phyloP scores from a whole-genome alignment of 2,888 invertebrate species.

The Matsumyia berberina region DNA sequence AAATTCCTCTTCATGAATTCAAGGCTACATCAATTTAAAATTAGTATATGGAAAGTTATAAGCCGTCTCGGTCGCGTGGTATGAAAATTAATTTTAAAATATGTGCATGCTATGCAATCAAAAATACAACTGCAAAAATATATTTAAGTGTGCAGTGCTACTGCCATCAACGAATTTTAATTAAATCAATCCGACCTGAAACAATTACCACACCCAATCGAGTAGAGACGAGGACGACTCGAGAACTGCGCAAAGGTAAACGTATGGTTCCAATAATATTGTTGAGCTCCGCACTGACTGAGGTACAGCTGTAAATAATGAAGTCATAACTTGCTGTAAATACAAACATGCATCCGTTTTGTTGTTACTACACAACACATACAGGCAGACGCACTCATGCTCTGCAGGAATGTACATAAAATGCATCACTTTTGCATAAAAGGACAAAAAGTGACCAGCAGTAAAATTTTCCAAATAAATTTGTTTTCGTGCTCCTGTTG shows the following conservation, averaged over 20 bases:
- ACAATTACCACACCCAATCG: conserved; percentile 42
- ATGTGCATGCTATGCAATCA: background rate
- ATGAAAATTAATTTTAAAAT: too few species aligned
- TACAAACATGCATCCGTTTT: conserved; percentile 49
- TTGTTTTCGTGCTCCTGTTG: conserved; percentile 29
- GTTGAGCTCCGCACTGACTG: conserved; percentile 19
- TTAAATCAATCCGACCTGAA: conserved; percentile 52
- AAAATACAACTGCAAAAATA: background rate
- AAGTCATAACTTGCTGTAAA: conserved; percentile 64
- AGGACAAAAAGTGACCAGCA: conserved; percentile 35
- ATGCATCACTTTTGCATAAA: conserved; percentile 49
- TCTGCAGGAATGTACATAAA: conserved; percentile 37
- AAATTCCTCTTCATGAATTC: too few species aligned
- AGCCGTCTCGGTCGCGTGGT: too few species aligned
- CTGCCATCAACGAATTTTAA: conserved; percentile 42
- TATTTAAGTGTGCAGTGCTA: conserved; percentile 2
- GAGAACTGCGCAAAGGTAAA: conserved; percentile 29
- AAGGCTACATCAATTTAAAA: too few species aligned
- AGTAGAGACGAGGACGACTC: conserved; percentile 8
- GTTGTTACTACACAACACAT: conserved; percentile 24
- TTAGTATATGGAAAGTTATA: too few species aligned
- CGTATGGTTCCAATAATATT: conserved; percentile 42
- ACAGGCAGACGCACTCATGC: conserved; percentile 23
- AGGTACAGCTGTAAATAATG: conserved; percentile 56
- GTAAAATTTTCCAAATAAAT: conserved; percentile 59